Evolutionary conservation across 2,113 vertebrate genomes (phyloP), one percentile per base, ranked within the genome.

Genomic region (Riparia riparia): DNA sequence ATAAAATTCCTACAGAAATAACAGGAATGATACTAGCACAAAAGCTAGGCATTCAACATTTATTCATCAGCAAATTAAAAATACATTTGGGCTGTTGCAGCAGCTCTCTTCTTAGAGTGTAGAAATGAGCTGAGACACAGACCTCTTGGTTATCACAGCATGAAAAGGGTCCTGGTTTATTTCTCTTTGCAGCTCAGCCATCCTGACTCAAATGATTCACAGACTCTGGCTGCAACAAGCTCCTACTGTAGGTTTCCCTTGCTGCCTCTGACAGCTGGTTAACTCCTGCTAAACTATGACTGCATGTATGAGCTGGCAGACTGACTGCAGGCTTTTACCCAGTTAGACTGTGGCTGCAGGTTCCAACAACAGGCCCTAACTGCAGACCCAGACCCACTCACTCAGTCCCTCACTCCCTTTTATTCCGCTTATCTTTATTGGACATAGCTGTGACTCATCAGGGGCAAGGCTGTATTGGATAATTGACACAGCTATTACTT

Each of bases 41-140:
- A 77, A 90, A n/a, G 28, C 53, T 58, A 49, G 26, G 56, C 50
- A 47, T 88, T 83, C 63, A 77, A 26, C n/a, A 17, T 86, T 39
- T 61, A 76, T 82, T 88, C 37, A 85, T 45, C 66, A 88, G 49
- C 20, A 86, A 90, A 90, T 92, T 76, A 92, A 93, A 96, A 61
- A 61, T 39, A 32, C 17, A 34, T 37, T 72, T 88, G 29, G 18
- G 34, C 58, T 61, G 17, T 61, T 61, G 34, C 58, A 61, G 58
- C 34, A 61, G 25, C 34, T 24, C 10, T 60, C 34, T 60, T 26
- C 16, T 26, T 39, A 39, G 24, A 37, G 58, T 10, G 24, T 18
- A 39, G 24, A 60, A 37, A 37, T 60, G 15, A 60, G 58, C 58
- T 2, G 3, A 60, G 58, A 60, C 34, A 60, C n/a, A 58, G 14